Conservation (phyloP, 2,113 vertebrate species). For the Periophthalmodon schlosseri region DNA sequence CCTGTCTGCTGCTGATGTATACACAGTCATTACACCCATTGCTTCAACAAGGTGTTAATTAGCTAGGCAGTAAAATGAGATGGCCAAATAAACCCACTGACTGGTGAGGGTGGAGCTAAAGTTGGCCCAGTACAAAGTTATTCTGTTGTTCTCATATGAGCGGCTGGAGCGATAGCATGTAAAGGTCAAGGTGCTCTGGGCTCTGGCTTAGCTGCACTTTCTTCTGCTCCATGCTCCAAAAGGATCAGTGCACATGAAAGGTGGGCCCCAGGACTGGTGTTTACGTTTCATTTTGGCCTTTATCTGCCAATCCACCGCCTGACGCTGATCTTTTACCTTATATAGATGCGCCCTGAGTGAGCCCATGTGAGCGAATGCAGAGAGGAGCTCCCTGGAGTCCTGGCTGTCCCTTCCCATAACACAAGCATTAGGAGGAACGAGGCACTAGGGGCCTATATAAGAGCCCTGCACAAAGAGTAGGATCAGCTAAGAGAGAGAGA, state of each 20-base stretch:
- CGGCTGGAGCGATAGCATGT: background rate
- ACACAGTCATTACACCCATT: background rate
- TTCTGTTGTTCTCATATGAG: conserved; percentile 2
- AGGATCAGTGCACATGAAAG: conserved; percentile 63
- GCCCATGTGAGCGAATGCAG: conserved; percentile 30
- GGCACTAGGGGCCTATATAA: conserved; percentile 31
- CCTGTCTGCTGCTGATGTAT: background rate
- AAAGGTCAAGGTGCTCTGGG: conserved; percentile 13
- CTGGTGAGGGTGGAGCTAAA: background rate
- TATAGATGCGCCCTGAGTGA: conserved; percentile 49
- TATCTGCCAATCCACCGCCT: conserved; percentile 54
- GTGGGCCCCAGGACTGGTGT: conserved; percentile 33
- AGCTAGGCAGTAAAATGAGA: background rate
- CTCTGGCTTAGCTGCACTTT: conserved; percentile 18
- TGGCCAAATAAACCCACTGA: background rate
- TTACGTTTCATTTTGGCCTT: conserved; percentile 68
- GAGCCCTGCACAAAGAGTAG: conserved; percentile 37
- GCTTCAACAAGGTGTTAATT: conserved; percentile 3
- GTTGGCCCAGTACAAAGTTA: background rate
- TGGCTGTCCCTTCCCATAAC: conserved; percentile 53
- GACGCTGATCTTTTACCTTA: conserved; percentile 58
- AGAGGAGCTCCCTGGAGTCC: conserved; percentile 38
- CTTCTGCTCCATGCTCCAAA: conserved; percentile 7
- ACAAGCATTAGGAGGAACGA: conserved; percentile 44
- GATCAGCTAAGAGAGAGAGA: conserved; percentile 50